Conservation (phyloP, 1,140 invertebrate genomes). For the Achatina immaculata region DNA sequence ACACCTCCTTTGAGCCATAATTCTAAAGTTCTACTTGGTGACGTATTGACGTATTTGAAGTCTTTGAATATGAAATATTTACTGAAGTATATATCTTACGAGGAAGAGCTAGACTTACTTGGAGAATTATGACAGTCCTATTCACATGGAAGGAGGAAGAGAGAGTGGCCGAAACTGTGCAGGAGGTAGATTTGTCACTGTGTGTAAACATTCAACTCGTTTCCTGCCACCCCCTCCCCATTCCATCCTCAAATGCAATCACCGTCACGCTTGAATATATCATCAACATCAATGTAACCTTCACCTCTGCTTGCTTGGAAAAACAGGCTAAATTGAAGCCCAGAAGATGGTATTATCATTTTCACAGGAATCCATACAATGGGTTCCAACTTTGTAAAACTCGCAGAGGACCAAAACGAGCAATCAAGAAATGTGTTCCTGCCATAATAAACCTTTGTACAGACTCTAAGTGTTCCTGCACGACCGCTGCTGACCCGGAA, state of each 20-base stretch:
- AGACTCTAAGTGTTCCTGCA: neutral
- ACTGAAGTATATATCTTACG: too few relatives aligned
- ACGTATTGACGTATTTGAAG: too few relatives aligned
- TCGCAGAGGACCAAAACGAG: neutral
- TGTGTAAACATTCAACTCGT: too few relatives aligned
- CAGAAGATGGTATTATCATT: neutral
- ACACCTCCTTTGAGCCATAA: too few relatives aligned
- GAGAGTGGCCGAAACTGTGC: too few relatives aligned
- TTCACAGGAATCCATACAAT: neutral
- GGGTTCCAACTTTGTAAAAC: neutral
- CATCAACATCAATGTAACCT: conserved; percentile 2
- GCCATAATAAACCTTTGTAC: neutral
- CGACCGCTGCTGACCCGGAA: neutral
- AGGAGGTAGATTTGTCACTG: too few relatives aligned
- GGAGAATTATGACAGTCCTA: too few relatives aligned
- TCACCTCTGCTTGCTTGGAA: neutral
- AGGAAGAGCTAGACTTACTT: too few relatives aligned
- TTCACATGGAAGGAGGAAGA: too few relatives aligned
- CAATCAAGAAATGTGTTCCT: neutral
- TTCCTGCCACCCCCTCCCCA: too few relatives aligned
- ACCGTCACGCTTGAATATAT: neutral
- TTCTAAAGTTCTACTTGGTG: too few relatives aligned
- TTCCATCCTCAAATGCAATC: neutral
- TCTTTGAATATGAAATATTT: too few relatives aligned
- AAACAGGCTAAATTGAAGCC: neutral